Base-by-base conservation (phyloP, 2,113 vertebrate species). In the Gasterosteus aculeatus region DNA sequence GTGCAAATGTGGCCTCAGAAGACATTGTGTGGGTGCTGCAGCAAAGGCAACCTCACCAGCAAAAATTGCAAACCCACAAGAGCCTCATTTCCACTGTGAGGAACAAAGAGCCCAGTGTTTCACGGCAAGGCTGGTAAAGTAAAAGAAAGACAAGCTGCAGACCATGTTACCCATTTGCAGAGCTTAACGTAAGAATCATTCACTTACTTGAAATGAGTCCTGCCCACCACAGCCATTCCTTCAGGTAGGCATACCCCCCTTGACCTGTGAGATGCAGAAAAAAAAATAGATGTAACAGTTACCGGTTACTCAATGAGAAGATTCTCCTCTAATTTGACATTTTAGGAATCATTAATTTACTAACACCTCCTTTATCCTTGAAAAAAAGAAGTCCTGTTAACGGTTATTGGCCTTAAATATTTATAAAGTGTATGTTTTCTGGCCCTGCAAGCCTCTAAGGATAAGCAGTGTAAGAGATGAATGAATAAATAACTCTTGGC, bases 171-270 rank as follows among this genome's bases (percentile, higher is more conserved):
- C 35, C 6, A 10, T 19, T 47, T 64, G 12, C 19, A 68, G 22
- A 60, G 33, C 22, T 49, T 53, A 42, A 7, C 15, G 0, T 42
- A 9, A 14, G 14, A 64, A 49, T 44, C 2, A 72, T 38, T 58
- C 18, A 93, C 96, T 96, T 94, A 96, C 96, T 97, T 93, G 94
- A 95, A 75, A 96, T 92, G 1, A 97, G 92, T 63, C 95, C 96
- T 53, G 95, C 93, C 95, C 94, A 97, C 95, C 96, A 97, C 2
- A 96, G 89, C 95, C 95, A 95, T 78, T 96, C 95, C 1, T 93
- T 95, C 33, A 97, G 92, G 80, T 96, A 97, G 0, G 93, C 93
- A 72, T 96, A 94, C 0, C 95, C 95, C 33, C 95, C 95, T 75
- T 96, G 94, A 87, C 96, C 96, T 97, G 73, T 44, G 31, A 49